Evolutionary conservation across 2,797 vertebrate species (phyloP).

Genomic region (Enteromius thamalakanensis): DNA sequence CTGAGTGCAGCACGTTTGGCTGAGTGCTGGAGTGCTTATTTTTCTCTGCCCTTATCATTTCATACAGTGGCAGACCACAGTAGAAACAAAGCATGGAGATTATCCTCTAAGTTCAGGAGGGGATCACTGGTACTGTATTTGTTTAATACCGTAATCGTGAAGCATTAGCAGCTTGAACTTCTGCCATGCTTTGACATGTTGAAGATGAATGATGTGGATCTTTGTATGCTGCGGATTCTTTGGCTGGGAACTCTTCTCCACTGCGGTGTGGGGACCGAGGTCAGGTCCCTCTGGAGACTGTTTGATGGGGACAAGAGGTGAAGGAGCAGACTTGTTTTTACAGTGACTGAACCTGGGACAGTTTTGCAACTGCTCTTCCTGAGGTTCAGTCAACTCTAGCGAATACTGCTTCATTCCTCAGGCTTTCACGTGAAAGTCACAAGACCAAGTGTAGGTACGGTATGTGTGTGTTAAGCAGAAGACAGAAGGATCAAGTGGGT

Average conservation of each 20-base stretch:
- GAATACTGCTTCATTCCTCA: conserved; percentile 29
- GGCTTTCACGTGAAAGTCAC: conserved; percentile 53
- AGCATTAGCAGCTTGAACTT: conserved; percentile 28
- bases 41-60: conserved; percentile 20
- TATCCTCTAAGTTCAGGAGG: conserved; percentile 27
- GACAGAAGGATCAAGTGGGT: not conserved
- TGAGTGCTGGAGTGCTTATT: conserved; percentile 1
- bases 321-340: conserved; percentile 43
- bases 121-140: conserved; percentile 38
- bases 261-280: conserved; percentile 30
- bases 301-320: conserved; percentile 49
- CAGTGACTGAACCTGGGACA: conserved; percentile 17
- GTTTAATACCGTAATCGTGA: conserved; percentile 37
- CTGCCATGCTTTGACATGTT: conserved; percentile 31
- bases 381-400: conserved; percentile 12
- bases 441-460: conserved; percentile 8
- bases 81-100: conserved; percentile 26
- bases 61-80: conserved; percentile 25
- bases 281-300: conserved; percentile 47
- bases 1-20: conserved; percentile 19
- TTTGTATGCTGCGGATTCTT: conserved; percentile 36
- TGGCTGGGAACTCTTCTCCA: conserved; percentile 47
- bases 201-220: conserved; percentile 45
- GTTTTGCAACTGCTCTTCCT: conserved; percentile 28
- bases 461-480: conserved; percentile 30